phyloP scores from a whole-genome alignment of 2,113 vertebrate genomes.

The Microtus ochrogaster region DNA sequence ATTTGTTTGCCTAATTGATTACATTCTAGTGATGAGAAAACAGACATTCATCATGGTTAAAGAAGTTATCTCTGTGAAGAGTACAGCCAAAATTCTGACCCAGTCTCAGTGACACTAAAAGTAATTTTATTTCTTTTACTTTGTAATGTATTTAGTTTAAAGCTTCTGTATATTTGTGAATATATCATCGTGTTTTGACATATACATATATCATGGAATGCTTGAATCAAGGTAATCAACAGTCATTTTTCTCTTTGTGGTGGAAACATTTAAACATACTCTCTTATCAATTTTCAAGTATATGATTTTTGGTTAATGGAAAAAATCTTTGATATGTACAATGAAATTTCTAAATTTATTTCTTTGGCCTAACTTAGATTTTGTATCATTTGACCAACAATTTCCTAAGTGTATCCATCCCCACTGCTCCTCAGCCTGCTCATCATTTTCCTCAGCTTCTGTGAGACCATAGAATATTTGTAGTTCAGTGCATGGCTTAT shows the following conservation, averaged over 20 bases:
- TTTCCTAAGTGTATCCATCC: not conserved
- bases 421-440: fast-evolving
- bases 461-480: not conserved
- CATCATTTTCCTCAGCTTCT: not conserved
- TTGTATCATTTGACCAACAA: not conserved
- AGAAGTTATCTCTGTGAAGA: not conserved
- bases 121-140: not conserved
- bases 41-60: not conserved
- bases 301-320: not conserved
- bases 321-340: not conserved
- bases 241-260: not conserved
- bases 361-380: not conserved
- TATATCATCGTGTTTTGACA: not conserved
- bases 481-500: not conserved
- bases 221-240: not conserved
- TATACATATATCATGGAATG: not conserved
- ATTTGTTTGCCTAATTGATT: not conserved
- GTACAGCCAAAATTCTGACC: not conserved
- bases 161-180: not conserved
- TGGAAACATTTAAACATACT: not conserved
- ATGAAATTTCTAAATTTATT: not conserved
- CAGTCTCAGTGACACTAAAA: not conserved
- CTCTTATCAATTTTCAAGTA: not conserved
- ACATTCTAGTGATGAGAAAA: conserved; percentile 17
- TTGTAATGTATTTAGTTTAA: not conserved